Evolutionary conservation across 2,113 vertebrate genomes (phyloP).

Genomic region (Elanoides forficatus): DNA sequence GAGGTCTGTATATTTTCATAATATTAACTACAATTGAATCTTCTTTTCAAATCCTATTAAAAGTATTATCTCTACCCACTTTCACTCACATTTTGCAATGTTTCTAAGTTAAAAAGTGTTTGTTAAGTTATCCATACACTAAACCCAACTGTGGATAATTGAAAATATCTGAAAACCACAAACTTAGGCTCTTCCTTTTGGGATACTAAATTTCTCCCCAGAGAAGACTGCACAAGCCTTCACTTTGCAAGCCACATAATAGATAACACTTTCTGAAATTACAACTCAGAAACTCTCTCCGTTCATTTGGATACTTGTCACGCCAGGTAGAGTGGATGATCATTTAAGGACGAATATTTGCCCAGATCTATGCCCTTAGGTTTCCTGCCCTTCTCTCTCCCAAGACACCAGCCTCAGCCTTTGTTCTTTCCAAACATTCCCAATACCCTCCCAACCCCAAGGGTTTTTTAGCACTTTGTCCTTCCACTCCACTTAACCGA

Average conservation of each 20-base stretch:
- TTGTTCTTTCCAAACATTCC: background rate
- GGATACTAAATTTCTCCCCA: background rate
- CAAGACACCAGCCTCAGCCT: background rate
- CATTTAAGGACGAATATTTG: background rate
- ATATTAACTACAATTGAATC: background rate
- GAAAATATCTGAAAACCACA: background rate
- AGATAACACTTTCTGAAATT: background rate
- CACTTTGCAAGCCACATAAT: background rate
- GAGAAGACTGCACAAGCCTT: background rate
- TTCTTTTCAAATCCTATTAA: background rate
- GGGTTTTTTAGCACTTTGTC: background rate
- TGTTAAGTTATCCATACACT: background rate
- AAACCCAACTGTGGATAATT: background rate
- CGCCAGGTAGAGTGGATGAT: rapidly evolving
- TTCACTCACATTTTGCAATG: background rate
- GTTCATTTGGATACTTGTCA: background rate
- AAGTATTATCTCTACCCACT: background rate
- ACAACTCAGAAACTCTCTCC: background rate
- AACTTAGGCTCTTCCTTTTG: background rate
- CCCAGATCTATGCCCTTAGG: background rate
- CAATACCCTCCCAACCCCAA: background rate
- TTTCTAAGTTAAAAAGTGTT: background rate
- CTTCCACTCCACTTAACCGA: background rate
- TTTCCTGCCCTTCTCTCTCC: background rate
- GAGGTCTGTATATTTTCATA: background rate